Conservation (phyloP, 2,113 vertebrate genomes). For the Scophthalmus maximus region DNA sequence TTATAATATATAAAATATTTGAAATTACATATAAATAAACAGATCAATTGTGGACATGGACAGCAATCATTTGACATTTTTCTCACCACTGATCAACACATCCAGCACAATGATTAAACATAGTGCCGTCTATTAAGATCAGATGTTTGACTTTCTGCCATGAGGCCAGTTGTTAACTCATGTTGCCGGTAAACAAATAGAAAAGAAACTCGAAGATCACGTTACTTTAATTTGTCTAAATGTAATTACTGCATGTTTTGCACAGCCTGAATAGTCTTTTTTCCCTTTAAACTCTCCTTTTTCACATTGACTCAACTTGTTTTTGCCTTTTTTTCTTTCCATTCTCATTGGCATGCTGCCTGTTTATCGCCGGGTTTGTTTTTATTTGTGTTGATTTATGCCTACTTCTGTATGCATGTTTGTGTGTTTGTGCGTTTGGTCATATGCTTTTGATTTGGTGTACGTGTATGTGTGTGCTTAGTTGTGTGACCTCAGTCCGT, state of each 20-base stretch:
- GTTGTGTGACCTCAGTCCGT: slow-evolving; percentile 70
- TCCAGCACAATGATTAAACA: background rate
- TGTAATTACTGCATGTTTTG: slow-evolving; percentile 20
- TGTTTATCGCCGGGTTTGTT: slow-evolving; percentile 62
- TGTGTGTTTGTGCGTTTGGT: background rate
- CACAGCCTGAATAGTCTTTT: background rate
- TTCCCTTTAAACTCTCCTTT: background rate
- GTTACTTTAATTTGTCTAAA: background rate
- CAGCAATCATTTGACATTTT: background rate
- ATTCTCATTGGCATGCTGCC: slow-evolving; percentile 59
- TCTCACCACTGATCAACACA: background rate
- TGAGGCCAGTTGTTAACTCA: too few relatives aligned
- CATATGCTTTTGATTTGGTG: background rate
- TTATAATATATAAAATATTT: too few relatives aligned
- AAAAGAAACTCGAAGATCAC: background rate
- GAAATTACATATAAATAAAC: background rate
- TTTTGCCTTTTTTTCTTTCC: slow-evolving; percentile 45
- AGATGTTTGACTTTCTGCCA: background rate
- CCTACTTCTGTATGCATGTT: background rate
- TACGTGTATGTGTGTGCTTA: slow-evolving; percentile 31
- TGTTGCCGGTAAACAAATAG: background rate
- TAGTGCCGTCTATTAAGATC: background rate
- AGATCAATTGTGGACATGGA: background rate
- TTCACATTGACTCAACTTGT: slow-evolving; percentile 19
- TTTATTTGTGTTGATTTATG: slow-evolving; percentile 1